Evolutionary conservation across 2,113 vertebrate species (phyloP).

Genomic region (Nothobranchius kuhntae): DNA sequence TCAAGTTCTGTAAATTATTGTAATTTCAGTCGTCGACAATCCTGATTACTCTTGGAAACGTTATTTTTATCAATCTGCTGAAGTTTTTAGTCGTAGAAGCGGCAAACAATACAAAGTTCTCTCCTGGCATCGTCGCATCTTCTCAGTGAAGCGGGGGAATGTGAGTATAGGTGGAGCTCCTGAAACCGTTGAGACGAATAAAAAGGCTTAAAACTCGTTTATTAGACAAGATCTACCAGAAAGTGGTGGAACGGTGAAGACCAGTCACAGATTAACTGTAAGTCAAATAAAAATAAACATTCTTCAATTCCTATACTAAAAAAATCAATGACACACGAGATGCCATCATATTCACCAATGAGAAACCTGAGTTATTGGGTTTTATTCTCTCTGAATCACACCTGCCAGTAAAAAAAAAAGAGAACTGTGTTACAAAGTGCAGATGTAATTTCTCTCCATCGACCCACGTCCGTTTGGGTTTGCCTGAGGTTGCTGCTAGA

Average conservation of each 20-base stretch:
- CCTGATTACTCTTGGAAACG: too few species aligned
- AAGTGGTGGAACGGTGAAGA: not conserved
- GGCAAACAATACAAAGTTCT: slow-evolving; percentile 22
- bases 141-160: slow-evolving; percentile 52
- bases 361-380: not conserved
- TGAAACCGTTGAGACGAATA: slow-evolving; percentile 43
- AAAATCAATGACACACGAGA: too few species aligned
- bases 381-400: not conserved
- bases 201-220: slow-evolving; percentile 62
- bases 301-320: too few species aligned
- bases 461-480: too few species aligned
- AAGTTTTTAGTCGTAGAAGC: not conserved
- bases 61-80: too few species aligned
- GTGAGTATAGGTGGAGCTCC: slow-evolving; percentile 72
- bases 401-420: not conserved
- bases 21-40: too few species aligned
- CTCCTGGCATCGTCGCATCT: slow-evolving; percentile 26
- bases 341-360: too few species aligned
- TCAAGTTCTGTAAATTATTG: too few species aligned
- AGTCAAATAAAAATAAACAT: too few species aligned
- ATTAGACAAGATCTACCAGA: slow-evolving; percentile 45
- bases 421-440: not conserved
- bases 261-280: too few species aligned
- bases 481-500: too few species aligned
- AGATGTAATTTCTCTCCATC: not conserved